phyloP scores from a whole-genome alignment of 92 coral and sea anemone species.

The Isaurus tuberculatus region DNA sequence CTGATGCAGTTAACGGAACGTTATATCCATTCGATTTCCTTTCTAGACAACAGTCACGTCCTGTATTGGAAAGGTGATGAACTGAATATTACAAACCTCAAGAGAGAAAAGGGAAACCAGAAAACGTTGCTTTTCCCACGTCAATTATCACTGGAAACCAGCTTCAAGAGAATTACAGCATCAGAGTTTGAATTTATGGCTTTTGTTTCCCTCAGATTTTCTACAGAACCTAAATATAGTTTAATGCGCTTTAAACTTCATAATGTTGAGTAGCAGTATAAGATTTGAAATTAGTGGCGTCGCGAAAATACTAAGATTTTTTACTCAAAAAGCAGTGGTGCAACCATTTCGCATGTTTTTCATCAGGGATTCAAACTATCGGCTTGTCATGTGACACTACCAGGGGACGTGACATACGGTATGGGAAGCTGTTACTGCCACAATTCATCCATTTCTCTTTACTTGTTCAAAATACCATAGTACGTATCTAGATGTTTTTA shows the following conservation, averaged over 20 bases:
- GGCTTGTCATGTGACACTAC: too few relatives aligned
- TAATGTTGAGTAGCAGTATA: slow-evolving; percentile 8
- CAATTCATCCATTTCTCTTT: too few relatives aligned
- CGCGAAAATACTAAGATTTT: too few relatives aligned
- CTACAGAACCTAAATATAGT: background rate
- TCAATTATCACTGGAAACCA: background rate
- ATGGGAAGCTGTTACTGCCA: too few relatives aligned
- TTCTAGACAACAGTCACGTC: slow-evolving; percentile 35
- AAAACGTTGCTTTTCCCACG: slow-evolving; percentile 23
- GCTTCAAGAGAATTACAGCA: background rate
- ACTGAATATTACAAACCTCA: slow-evolving; percentile 8
- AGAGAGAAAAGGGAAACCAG: background rate
- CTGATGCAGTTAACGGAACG: slow-evolving; percentile 21
- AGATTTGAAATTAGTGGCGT: too few relatives aligned
- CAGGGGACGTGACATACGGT: too few relatives aligned
- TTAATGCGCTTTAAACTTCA: slow-evolving; percentile 26
- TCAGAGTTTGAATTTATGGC: slow-evolving; percentile 20
- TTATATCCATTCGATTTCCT: slow-evolving; percentile 12
- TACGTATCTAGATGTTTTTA: too few relatives aligned
- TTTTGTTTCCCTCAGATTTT: background rate
- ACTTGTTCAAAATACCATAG: too few relatives aligned
- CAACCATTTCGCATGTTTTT: too few relatives aligned
- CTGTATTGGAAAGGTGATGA: slow-evolving; percentile 8
- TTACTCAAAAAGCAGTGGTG: too few relatives aligned
- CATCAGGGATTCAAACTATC: too few relatives aligned